Percentiles rank a stretch among this genome's conserved stretches.
phyloP scores from a whole-genome alignment of 2,113 vertebrate species.

The Vidua chalybeata region DNA sequence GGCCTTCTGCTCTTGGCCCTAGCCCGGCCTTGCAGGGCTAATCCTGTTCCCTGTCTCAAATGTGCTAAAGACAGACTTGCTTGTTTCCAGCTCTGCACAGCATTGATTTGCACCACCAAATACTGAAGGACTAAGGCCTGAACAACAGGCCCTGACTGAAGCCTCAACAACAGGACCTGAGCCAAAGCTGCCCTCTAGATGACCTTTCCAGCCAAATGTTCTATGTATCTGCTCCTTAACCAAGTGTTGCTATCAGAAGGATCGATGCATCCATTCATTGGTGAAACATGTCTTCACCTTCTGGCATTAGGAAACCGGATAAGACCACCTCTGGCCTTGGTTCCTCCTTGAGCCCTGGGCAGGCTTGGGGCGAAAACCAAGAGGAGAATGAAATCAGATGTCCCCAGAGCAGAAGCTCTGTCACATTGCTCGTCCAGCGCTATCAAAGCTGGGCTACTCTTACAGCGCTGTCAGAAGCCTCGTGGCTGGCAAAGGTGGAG shows the following conservation, averaged over 20 bases:
- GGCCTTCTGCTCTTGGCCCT: too few species aligned
- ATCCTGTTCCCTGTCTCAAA: not conserved
- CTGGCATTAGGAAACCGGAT: not conserved
- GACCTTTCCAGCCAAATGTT: not conserved
- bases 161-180: not conserved
- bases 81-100: not conserved
- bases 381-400: not conserved
- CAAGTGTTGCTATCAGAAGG: too few species aligned
- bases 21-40: not conserved
- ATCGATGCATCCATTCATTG: too few species aligned
- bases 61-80: not conserved
- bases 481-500: too few species aligned
- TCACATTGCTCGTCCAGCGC: too few species aligned
- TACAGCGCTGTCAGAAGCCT: too few species aligned
- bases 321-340: not conserved
- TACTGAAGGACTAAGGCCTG: not conserved
- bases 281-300: too few species aligned
- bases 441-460: too few species aligned
- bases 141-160: not conserved
- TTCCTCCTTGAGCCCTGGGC: not conserved
- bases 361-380: not conserved
- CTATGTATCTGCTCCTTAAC: not conserved
- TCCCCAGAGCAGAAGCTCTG: not conserved
- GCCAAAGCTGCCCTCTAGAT: not conserved
- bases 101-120: not conserved